These are phyloP conservation scores for Neotoma lepida DNA, from an alignment of 2,113 vertebrate species.

Conservation along the genomic window DNA sequence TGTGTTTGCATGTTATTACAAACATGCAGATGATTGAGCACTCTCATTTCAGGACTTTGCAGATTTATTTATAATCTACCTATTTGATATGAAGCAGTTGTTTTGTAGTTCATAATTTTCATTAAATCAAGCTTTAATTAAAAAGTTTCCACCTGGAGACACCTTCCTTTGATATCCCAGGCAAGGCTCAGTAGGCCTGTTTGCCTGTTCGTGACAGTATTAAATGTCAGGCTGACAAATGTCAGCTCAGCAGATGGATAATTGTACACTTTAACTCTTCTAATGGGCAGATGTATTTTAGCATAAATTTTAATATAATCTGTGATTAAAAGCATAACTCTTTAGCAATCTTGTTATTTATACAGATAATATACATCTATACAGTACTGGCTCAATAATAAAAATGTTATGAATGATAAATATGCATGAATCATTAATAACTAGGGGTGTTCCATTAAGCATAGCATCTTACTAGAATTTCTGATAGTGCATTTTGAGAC, in stretches of 20 bases:
- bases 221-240: slow-evolving; percentile 76
- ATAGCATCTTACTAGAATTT: neutral
- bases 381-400: neutral
- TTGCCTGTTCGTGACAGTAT: slow-evolving; percentile 69
- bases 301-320: slow-evolving; percentile 64
- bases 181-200: slow-evolving; percentile 46
- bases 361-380: neutral
- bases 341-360: slow-evolving; percentile 50
- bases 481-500: neutral
- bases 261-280: slow-evolving; percentile 62
- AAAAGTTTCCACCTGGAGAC: slow-evolving; percentile 71
- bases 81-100: slow-evolving; percentile 57
- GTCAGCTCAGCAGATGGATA: slow-evolving; percentile 67
- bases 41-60: slow-evolving; percentile 31
- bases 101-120: slow-evolving; percentile 69
- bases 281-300: slow-evolving; percentile 61
- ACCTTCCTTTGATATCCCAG: slow-evolving; percentile 58
- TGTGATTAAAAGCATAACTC: slow-evolving; percentile 44
- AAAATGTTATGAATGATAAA: neutral
- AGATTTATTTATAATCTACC: slow-evolving; percentile 32
- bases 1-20: neutral
- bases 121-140: slow-evolving; percentile 76
- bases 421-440: neutral
- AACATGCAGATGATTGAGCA: slow-evolving; percentile 20
- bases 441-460: neutral